phyloP scores from a whole-genome alignment of 2,888 invertebrate species.

The Aelia acuminata region DNA sequence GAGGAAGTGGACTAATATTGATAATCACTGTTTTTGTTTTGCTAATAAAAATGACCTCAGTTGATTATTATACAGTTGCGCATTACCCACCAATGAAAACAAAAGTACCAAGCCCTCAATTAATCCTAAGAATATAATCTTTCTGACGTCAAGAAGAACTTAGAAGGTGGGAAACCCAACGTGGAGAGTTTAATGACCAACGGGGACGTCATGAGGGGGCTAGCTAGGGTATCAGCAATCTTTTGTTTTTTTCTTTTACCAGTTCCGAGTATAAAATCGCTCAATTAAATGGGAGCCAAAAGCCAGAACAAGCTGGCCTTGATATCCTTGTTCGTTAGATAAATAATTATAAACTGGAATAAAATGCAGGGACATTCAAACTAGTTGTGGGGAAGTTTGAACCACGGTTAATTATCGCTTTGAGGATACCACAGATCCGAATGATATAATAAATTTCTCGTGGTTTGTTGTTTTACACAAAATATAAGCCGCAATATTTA shows the following conservation, averaged over 20 bases:
- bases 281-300: not conserved
- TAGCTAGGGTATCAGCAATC: not conserved
- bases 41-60: not conserved
- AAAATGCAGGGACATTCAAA: not conserved
- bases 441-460: not conserved
- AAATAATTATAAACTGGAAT: not conserved
- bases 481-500: not conserved
- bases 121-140: not conserved
- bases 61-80: not conserved
- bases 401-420: not conserved
- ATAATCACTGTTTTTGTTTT: not conserved
- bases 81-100: too few relatives aligned
- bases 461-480: not conserved
- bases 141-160: not conserved
- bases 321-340: not conserved
- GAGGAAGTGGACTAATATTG: not conserved
- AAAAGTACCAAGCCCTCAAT: too few relatives aligned
- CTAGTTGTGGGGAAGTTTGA: not conserved
- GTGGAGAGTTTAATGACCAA: not conserved
- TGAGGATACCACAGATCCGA: not conserved
- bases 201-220: not conserved
- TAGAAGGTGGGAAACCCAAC: not conserved
- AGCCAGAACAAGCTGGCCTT: not conserved
- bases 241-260: not conserved
- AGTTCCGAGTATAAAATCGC: not conserved